Evolutionary conservation across 2,888 invertebrate genomes (phyloP).

Genomic region (Ceriagrion tenellum): DNA sequence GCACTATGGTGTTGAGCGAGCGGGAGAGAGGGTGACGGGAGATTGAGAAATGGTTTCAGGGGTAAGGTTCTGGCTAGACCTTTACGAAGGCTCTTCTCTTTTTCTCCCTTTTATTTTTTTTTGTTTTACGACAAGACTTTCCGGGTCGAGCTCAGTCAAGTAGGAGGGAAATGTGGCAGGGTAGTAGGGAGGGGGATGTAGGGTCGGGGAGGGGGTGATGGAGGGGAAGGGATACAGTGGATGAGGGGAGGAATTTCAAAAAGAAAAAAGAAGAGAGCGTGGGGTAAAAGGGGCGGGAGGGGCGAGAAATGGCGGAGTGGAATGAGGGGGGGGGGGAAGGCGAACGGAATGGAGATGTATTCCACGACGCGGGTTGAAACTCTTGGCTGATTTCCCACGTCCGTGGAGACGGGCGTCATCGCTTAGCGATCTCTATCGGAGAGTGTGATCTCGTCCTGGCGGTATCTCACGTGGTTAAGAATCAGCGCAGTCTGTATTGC

Average conservation of each 20-base stretch:
- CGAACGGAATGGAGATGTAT: not conserved
- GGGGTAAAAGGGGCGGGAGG: not conserved
- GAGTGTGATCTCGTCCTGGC: not conserved
- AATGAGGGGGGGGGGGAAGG: not conserved
- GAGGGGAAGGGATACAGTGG: too few species aligned
- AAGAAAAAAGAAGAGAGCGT: too few species aligned
- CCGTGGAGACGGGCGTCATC: not conserved
- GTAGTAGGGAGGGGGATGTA: not conserved
- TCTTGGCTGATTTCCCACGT: not conserved
- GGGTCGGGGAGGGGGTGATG: too few species aligned
- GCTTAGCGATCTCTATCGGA: not conserved
- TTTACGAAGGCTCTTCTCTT: not conserved
- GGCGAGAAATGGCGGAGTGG: not conserved
- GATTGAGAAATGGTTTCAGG: not conserved
- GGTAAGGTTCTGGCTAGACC: not conserved
- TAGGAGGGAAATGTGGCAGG: not conserved
- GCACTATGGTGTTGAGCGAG: not conserved
- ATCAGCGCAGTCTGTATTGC: too few species aligned
- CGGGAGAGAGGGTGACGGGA: not conserved
- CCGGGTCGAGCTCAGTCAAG: not conserved
- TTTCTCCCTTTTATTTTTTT: not conserved
- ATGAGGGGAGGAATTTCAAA: too few species aligned
- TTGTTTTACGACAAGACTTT: not conserved
- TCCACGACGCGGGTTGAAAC: not conserved
- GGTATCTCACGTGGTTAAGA: not conserved